phyloP scores from a whole-genome alignment of 2,888 invertebrate species.

The Cerastis leucographa region DNA sequence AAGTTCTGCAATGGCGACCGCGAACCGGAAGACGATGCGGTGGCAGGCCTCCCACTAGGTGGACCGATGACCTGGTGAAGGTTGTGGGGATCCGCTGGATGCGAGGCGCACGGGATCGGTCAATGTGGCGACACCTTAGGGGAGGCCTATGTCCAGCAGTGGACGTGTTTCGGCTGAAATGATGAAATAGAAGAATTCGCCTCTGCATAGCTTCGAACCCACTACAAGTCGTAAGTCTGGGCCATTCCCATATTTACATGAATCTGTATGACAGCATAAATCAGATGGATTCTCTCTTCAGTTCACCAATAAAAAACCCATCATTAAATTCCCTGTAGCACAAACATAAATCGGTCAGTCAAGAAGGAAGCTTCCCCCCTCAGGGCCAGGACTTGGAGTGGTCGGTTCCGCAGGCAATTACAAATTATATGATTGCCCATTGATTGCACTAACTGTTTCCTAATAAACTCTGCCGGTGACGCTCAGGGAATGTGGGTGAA shows the following conservation, averaged over 20 bases:
- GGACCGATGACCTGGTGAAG: too few relatives aligned
- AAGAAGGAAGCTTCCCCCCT: constrained; percentile 77
- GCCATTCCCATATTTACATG: background rate
- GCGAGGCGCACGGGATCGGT: too few relatives aligned
- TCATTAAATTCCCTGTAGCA: constrained; percentile 60
- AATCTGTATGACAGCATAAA: background rate
- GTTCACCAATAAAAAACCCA: constrained; percentile 27
- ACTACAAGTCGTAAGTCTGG: background rate
- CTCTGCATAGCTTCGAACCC: background rate
- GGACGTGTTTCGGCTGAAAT: too few relatives aligned
- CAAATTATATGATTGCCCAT: constrained; percentile 88
- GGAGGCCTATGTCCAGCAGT: too few relatives aligned
- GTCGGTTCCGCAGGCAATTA: constrained; percentile 87
- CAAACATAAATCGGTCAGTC: constrained; percentile 67
- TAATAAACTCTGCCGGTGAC: constrained; percentile 81
- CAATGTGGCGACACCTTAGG: too few relatives aligned
- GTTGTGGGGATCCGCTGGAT: too few relatives aligned
- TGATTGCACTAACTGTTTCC: constrained; percentile 88
- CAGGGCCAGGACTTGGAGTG: constrained; percentile 80
- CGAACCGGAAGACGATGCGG: too few relatives aligned
- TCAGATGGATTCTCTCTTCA: background rate
- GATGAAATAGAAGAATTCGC: too few relatives aligned
- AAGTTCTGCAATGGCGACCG: too few relatives aligned
- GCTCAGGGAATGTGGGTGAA: constrained; percentile 74
- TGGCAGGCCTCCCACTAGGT: too few relatives aligned